A percentile compares a stretch with the other conserved stretches of the same genome.
Conservation (phyloP, 30 jellyfish, hydroid and myxozoan species). For the Chironex yamaguchii region DNA sequence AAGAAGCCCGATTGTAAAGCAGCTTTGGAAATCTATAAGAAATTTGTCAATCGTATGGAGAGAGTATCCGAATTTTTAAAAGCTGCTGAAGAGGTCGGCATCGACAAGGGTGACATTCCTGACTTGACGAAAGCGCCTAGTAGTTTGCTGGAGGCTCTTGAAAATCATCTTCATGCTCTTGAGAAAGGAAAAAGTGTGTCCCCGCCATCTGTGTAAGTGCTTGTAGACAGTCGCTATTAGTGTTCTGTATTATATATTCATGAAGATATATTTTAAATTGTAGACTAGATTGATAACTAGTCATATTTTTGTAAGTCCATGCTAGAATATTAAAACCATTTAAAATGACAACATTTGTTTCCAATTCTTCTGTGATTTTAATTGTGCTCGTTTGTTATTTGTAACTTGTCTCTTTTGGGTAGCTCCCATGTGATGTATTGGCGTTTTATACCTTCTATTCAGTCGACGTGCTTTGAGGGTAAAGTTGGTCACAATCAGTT, state of each 20-base stretch:
- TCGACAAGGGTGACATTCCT: slow-evolving; percentile 94
- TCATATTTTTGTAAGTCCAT: too few species aligned
- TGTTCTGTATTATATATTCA: too few species aligned
- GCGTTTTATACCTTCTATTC: not conserved
- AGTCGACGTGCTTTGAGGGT: not conserved
- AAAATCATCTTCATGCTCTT: slow-evolving; percentile 77
- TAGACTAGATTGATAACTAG: too few species aligned
- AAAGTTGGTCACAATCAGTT: not conserved
- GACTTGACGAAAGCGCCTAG: slow-evolving; percentile 95
- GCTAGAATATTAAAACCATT: too few species aligned
- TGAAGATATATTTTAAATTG: too few species aligned
- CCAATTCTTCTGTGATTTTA: too few species aligned
- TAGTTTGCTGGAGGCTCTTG: slow-evolving; percentile 86
- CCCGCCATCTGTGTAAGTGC: slow-evolving; percentile 87
- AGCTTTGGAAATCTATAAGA: slow-evolving; percentile 87
- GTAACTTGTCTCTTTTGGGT: not conserved
- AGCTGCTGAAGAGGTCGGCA: slow-evolving; percentile 98
- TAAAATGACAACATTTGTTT: too few species aligned
- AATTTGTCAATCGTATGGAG: slow-evolving; percentile 91
- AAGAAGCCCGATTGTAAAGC: slow-evolving; percentile 88
- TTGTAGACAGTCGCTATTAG: too few species aligned
- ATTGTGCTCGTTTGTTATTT: not conserved
- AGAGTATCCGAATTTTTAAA: slow-evolving; percentile 88
- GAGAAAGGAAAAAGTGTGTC: slow-evolving; percentile 85
- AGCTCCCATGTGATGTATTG: too few species aligned